Conservation (phyloP, 2,113 vertebrate species). For the Strix uralensis region DNA sequence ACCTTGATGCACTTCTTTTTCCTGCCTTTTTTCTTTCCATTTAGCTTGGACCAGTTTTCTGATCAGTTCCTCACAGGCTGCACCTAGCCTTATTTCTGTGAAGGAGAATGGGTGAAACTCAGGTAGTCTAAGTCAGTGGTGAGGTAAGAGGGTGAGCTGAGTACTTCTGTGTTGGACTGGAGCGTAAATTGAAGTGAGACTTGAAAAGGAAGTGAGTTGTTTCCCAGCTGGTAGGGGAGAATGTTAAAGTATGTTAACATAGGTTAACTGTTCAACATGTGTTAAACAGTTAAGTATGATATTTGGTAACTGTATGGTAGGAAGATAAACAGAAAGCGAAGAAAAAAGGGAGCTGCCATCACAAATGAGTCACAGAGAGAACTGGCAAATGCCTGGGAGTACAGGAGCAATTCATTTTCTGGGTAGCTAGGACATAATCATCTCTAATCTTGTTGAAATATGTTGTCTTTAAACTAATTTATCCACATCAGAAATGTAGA, state of each 20-base stretch:
- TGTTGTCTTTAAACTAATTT: slow-evolving; percentile 55
- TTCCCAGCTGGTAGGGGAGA: not conserved
- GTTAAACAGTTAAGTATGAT: not conserved
- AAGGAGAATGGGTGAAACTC: not conserved
- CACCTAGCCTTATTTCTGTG: not conserved
- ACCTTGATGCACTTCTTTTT: not conserved
- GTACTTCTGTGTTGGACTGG: not conserved
- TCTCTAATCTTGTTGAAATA: slow-evolving; percentile 39
- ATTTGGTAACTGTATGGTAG: not conserved
- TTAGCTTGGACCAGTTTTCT: not conserved
- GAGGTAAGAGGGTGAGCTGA: not conserved
- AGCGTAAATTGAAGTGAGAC: not conserved
- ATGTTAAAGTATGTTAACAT: not conserved
- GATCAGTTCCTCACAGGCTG: not conserved
- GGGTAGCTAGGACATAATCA: not conserved
- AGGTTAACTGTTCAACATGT: not conserved
- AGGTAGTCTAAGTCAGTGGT: not conserved
- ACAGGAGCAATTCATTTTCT: slow-evolving; percentile 1
- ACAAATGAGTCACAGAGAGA: not conserved
- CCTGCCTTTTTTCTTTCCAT: not conserved
- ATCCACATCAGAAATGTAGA: slow-evolving; percentile 47
- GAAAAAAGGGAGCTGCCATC: not conserved
- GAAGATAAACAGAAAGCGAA: not conserved
- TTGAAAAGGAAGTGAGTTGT: not conserved
- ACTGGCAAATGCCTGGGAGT: not conserved